Evolutionary conservation across 2,888 invertebrate genomes (phyloP), one percentile per base, ranked within the genome.

Genomic region (Euclidia mi): DNA sequence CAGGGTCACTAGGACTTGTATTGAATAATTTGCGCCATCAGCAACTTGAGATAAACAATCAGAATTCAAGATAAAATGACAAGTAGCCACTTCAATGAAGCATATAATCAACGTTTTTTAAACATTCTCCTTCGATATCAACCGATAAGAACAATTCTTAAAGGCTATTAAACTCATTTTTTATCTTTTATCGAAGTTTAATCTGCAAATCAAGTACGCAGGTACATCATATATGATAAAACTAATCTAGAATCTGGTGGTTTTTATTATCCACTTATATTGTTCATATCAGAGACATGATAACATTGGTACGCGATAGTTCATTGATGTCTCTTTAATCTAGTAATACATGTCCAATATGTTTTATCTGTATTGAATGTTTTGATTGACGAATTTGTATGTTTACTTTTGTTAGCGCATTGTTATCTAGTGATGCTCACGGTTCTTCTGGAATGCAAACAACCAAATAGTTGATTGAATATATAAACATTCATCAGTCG

Each of bases 151-250:
- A 71, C 59, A 70, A 71, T 78, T 74, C 79, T 68, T 48, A 78
- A 66, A 87, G 88, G 88, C 87, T 89, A 88, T 88, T 93, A 91
- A 90, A 92, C 90, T 88, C 78, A 66, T 71, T 81, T 65, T 82
- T 87, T 91, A 90, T 89, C 87, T 84, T 66, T 88, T 92, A 92
- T 92, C 92, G 72, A 49, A 47, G 67, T 69, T 72, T 87, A 88
- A 92, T 90, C 91, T 81, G 72, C 75, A 79, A 77, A 71, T 84
- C 62, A 72, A 89, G 85, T 87, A 78, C 82, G 79, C 34, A 34
- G 34, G 34, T 84, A 81, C 82, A 84, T 85, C 78, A 81, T 76
- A 67, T 34, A 72, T 81, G 87, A 91, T 91, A 90, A 87, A 82
- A 73, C 34, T 79, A 90, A 92, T 91, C 92, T 85, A 80, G 85